Evolutionary conservation across 2,888 invertebrate species (phyloP).

Genomic region (Ctena decussata): DNA sequence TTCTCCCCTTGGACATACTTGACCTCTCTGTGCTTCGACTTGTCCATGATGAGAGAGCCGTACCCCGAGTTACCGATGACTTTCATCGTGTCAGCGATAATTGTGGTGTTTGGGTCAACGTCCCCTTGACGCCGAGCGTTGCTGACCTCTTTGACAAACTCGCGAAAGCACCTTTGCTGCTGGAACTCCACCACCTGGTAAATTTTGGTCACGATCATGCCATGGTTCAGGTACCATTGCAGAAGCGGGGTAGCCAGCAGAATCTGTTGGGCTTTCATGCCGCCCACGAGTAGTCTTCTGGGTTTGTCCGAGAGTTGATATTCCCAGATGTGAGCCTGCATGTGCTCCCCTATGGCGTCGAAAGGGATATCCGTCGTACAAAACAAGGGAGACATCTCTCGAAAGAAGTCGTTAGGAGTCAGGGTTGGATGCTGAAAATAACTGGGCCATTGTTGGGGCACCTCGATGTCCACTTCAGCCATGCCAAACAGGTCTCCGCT

Average conservation of each 20-base stretch:
- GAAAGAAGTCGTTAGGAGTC: conserved; percentile 35
- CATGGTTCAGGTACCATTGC: conserved; percentile 49
- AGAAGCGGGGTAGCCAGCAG: conserved; percentile 56
- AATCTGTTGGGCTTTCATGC: conserved; percentile 47
- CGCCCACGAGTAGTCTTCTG: conserved; percentile 25
- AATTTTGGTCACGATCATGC: conserved; percentile 48
- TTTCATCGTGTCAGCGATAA: conserved; percentile 46
- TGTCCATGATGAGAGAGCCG: conserved; percentile 57
- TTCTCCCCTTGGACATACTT: conserved; percentile 53
- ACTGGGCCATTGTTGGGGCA: conserved; percentile 22
- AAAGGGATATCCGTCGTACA: conserved; percentile 41
- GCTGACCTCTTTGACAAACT: not conserved
- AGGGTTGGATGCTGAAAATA: conserved; percentile 1
- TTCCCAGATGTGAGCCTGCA: conserved; percentile 23
- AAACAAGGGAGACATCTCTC: conserved; percentile 40
- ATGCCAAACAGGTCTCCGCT: no score
- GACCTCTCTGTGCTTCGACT: conserved; percentile 41
- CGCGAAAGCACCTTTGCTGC: conserved; percentile 24
- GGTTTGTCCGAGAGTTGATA: conserved; percentile 22
- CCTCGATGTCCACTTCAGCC: conserved; percentile 39
- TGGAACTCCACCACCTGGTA: conserved; percentile 42
- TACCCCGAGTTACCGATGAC: conserved; percentile 55
- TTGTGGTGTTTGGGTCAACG: conserved; percentile 16
- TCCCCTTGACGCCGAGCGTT: conserved; percentile 42
- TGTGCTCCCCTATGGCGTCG: conserved; percentile 48